Percentiles rank a stretch among this genome's conserved stretches.
phyloP scores from a whole-genome alignment of 92 coral and sea anemone genomes.

The Plumapathes pennacea region DNA sequence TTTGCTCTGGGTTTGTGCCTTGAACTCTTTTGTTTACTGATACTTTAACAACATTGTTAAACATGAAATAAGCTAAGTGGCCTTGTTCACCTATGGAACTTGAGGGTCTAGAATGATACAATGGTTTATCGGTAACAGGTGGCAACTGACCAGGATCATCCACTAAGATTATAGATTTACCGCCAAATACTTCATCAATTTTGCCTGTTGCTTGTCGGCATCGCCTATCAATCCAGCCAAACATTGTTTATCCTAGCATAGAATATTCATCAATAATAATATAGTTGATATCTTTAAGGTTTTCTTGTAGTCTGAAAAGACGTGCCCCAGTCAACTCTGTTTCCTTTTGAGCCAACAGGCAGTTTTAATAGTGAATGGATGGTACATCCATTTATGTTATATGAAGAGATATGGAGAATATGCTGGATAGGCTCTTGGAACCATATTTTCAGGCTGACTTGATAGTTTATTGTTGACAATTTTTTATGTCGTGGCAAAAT shows the following conservation, averaged over 20 bases:
- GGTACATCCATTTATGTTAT: conserved; percentile 38
- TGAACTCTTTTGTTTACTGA: conserved; percentile 42
- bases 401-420: conserved; percentile 24
- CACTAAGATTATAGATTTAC: conserved; percentile 42
- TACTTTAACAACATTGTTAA: conserved; percentile 34
- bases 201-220: conserved; percentile 51
- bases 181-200: conserved; percentile 40
- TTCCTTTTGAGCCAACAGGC: conserved; percentile 38
- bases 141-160: conserved; percentile 50
- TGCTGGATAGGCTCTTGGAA: conserved; percentile 31
- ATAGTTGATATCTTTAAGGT: conserved; percentile 26
- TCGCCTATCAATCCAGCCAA: conserved; percentile 50
- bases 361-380: conserved; percentile 43
- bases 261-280: conserved; percentile 44
- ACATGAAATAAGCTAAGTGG: conserved; percentile 41
- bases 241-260: conserved; percentile 49
- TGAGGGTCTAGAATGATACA: conserved; percentile 34
- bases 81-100: conserved; percentile 38
- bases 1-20: conserved; percentile 36
- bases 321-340: conserved; percentile 17
- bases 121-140: conserved; percentile 41
- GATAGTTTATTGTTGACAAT: conserved; percentile 36
- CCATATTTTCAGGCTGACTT: conserved; percentile 23
- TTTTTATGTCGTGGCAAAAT: conserved; percentile 32
- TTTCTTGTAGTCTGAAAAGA: conserved; percentile 25